Base-by-base conservation (phyloP, 2,888 invertebrate species). In the Cerastis leucographa region DNA sequence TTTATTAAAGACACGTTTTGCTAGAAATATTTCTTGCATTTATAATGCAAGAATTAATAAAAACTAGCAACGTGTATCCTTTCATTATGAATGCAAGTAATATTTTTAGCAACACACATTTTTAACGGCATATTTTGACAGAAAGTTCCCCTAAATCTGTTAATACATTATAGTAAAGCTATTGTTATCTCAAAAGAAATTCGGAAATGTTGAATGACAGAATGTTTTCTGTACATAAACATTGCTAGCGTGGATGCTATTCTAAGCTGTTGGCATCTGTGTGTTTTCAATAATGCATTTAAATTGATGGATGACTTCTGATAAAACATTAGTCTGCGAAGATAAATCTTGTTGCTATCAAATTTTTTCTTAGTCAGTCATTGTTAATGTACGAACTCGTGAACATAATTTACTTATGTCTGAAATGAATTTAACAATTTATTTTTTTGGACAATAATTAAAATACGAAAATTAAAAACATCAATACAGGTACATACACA, bases 271-370 rank as follows among this genome's bases (percentile, higher is more conserved):
- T 56, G 71, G 71, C 78, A 76, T 78, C 64, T 74, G 78, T 72
- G 59, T 76, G 68, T 72, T 77, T 84, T 82, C 80, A 77, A 78
- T 83, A 78, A 85, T 78, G 83, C 81, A 83, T 87, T 85, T 71
- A 61, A 70, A 76, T 68, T 83, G 87, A 85, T 85, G 66, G 85
- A 87, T 83, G 80, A 75, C 29, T 76, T 78, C 61, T 71, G 61
- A 69, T 56, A 83, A 85, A 85, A 75, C 61, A 81, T 72, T 75
- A 72, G 66, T 69, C 54, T 46, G 54, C 29, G 9, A 61, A 64
- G 54, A 82, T 85, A 77, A 79, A 77, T 86, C 65, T 67, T 82
- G 62, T 74, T 75, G 67, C 70, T 70, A 72, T 78, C n/a, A 73
- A 75, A 56, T 14, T 83, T 70, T 62, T 74, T 71, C 42, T 54